Percentiles rank a stretch among this genome's conserved stretches.
Conservation (phyloP, 2,888 invertebrate genomes). For the Diaperis boleti region DNA sequence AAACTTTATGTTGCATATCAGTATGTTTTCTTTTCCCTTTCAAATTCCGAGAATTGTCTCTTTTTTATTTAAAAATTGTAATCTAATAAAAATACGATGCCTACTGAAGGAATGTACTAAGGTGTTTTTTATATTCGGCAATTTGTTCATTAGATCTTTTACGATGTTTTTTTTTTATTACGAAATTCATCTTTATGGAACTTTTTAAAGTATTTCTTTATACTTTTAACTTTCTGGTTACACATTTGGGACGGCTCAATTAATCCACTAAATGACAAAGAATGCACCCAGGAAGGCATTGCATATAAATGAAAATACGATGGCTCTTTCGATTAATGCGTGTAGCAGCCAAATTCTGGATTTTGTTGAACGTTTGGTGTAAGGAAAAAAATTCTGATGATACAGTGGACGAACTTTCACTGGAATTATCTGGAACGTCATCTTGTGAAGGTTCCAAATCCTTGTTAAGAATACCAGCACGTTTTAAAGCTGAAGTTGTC, state of each 20-base stretch:
- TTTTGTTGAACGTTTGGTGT: no score
- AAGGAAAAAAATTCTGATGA: background rate
- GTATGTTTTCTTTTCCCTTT: background rate
- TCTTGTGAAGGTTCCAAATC: background rate
- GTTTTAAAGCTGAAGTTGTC: background rate
- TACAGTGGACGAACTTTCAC: constrained; percentile 1
- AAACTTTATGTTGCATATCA: background rate
- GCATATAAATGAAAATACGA: no score
- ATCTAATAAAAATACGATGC: background rate
- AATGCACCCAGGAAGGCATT: no score
- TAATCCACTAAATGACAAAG: constrained; percentile 47
- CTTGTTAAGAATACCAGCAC: background rate
- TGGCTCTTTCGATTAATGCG: no score
- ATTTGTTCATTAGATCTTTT: background rate
- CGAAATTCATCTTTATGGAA: background rate
- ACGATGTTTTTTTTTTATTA: background rate
- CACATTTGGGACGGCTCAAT: constrained; percentile 13
- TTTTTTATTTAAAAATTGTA: constrained; percentile 1
- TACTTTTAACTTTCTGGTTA: background rate
- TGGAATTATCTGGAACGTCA: constrained; percentile 10
- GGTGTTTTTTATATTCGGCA: background rate
- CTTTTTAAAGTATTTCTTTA: constrained; percentile 6
- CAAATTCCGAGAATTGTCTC: no score
- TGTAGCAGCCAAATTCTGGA: no score
- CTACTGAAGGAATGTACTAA: background rate